phyloP scores from a whole-genome alignment of 2,113 vertebrate species.

The Hypomesus transpacificus region DNA sequence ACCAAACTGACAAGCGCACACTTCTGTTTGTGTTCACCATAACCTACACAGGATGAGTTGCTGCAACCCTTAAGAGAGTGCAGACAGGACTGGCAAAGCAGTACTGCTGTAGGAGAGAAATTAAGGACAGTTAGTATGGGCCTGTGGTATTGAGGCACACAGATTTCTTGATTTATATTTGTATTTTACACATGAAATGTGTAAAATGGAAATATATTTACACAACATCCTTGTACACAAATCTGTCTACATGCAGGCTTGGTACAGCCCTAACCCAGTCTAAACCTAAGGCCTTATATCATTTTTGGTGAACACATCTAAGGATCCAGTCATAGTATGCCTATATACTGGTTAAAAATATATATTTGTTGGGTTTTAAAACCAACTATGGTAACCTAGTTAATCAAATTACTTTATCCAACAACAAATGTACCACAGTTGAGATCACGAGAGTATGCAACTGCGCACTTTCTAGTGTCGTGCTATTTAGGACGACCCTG shows the following conservation, averaged over 20 bases:
- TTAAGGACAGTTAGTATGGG: constrained; percentile 99
- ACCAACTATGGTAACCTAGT: no score
- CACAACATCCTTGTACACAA: constrained; percentile 70
- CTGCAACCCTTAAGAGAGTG: constrained; percentile 99
- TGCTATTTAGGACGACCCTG: background rate
- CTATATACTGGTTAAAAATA: no score
- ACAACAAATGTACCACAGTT: no score
- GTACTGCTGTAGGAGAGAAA: constrained; percentile 99
- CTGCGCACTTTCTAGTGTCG: no score
- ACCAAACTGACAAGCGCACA: constrained; percentile 81
- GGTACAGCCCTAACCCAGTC: constrained; percentile 38
- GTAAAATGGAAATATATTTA: constrained; percentile 93
- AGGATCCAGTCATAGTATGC: no score
- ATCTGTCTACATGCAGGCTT: constrained; percentile 91
- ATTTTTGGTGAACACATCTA: constrained; percentile 1
- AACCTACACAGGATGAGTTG: constrained; percentile 99
- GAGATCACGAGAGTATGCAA: no score
- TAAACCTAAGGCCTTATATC: constrained; percentile 28
- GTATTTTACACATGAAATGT: constrained; percentile 88
- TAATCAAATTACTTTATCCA: no score
- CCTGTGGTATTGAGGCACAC: constrained; percentile 93
- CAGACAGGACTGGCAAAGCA: constrained; percentile 99
- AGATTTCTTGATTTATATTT: constrained; percentile 85
- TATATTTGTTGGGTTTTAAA: no score
- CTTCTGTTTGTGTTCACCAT: constrained; percentile 94